Evolutionary conservation across 2,797 vertebrate species (phyloP), one percentile per base, ranked within the genome.

Genomic region (Cyprinodon diabolis): DNA sequence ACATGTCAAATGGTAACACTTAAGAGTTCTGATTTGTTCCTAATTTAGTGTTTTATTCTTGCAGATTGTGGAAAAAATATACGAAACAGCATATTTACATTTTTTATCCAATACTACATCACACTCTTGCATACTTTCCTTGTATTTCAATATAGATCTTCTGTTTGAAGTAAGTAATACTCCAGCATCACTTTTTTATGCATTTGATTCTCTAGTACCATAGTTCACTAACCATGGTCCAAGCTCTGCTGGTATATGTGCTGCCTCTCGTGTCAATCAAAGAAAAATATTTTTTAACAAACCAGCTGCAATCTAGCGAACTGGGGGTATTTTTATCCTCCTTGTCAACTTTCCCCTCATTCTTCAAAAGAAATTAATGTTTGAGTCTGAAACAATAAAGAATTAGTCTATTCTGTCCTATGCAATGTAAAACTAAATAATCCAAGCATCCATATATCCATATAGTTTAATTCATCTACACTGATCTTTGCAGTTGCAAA

Each of bases 41-140:
- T 14, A 14, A 80, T 37, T 71, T 57, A n/a, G 74, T 40, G 40
- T 8, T 43, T 43, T 43, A 43, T 43, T 43, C 40, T 43, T 43
- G 7, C 40, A 43, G 40, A 43, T 43, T 43, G 4, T 2, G 40
- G 2, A 43, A 52, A 6, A 21, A 1, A 52, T 21, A 52, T 52
- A 52, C 8, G 51, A 52, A 21, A 21, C 1, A 52, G 51, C 8
- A 52, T 52, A 1, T 52, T 52, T 21, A 9, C 2, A 52, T 52
- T 52, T 52, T 54, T 54, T 54, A 54, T n/a, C 52, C 19, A 54
- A 54, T 54, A 54, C 19, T 54, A 19, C 1, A 6, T 17, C 49
- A 52, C 49, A 19, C 4, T 47, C 14, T n/a, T 54, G 52, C 21
- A 54, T 54, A n/a, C 52, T 54, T 54, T 54, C 21, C 19, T n/a